Evolutionary conservation across 1,140 invertebrate species (phyloP), one percentile per base, ranked within the genome.

Genomic region (Ceratina australensis): DNA sequence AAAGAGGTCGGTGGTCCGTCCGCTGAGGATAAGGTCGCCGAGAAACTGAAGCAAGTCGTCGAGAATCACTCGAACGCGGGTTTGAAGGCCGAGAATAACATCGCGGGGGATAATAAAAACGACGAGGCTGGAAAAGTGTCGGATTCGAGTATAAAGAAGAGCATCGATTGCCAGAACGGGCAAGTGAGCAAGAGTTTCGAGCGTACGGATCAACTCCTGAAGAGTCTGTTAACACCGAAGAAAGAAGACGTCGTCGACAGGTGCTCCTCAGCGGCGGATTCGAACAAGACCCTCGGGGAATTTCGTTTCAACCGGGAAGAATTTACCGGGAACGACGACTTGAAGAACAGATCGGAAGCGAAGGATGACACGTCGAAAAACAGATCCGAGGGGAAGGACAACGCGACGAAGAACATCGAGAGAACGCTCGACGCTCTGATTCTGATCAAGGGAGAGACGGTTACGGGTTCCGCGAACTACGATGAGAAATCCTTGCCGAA

Each of bases 401-500:
- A 63, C 0, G 15, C 72, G 2, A 16, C 66, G 0, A 65, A 28
- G 2, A 91, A 89, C 57, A 80, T 88, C 18, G 91, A 92, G 22
- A 85, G 90, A 50, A 88, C 88, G 2, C 78, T 93, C 5, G 92
- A 92, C 52, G 92, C 92, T 3, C 72, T 93, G 33, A 92, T 92
- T 52, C 65, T 90, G 42, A 91, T 92, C 16, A 92, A 92, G 56
- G 89, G 90, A 0, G 89, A 92, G 3, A 87, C 87, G 0, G 89
- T 91, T 0, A 92, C 90, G 0, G 89, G 89, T 15, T 91, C 91
- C 50, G 85, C 90, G 1, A 92, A 93, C 80, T 93, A 92, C 79
- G 93, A 93, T 68, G 91, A 93, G 47, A 90, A 92, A 33, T 89
- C 89, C 7, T 89, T 90, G 49, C 92, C 93, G 16, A 92, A 91